Base-by-base conservation (phyloP, 2,113 vertebrate genomes). In the Callaeas wilsoni region DNA sequence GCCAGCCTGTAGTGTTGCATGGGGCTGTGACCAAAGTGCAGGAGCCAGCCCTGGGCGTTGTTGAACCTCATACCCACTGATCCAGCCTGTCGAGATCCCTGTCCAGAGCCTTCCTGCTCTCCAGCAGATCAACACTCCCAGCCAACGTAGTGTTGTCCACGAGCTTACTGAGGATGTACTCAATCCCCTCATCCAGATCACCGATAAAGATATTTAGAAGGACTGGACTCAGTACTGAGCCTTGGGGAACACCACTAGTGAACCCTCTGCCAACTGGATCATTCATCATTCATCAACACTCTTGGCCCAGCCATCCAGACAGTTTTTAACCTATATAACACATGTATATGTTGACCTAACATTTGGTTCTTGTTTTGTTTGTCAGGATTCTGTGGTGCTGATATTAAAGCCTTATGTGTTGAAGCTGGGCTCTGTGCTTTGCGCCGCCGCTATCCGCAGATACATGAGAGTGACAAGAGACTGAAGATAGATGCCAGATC, bases 381-480 rank as follows among this genome's bases (percentile, higher is more conserved):
- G 9, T 78, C 60, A 99, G 99, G 99, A 60, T 99, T 99, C 93
- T 99, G 99, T 55, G 99, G 99, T 27, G 99, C 99, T 63, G 99
- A 99, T 92, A 99, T 99, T 77, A 99, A 99, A 89, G 98, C 99
- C 2, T 92, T 99, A 39, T 99, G 99, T 83, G 97, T 98, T 20
- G 99, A 99, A 97, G 98, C 99, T 12, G 99, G 98, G 39, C 97
- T 99, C 27, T 99, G 98, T 74, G 99, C 99, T 71, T 96, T 99
- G 39, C 98, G 99, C 16, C 98, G 99, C 12, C 98, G 98, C 76
- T 99, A 99, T 86, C 99, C 99, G 3, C 99, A 99, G 94, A 99
- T 99, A 95, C 99, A 99, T 81, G 82, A 96, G 14, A 99, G 98
- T 26, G 98, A 97, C 4, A 96, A 99, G 96, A 99, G 87, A 63